Percentiles rank a stretch among this genome's conserved stretches.
These are phyloP conservation scores for Drosophila meridionalis DNA, from an alignment of 2,888 invertebrate genomes.

Conservation along the genomic window DNA sequence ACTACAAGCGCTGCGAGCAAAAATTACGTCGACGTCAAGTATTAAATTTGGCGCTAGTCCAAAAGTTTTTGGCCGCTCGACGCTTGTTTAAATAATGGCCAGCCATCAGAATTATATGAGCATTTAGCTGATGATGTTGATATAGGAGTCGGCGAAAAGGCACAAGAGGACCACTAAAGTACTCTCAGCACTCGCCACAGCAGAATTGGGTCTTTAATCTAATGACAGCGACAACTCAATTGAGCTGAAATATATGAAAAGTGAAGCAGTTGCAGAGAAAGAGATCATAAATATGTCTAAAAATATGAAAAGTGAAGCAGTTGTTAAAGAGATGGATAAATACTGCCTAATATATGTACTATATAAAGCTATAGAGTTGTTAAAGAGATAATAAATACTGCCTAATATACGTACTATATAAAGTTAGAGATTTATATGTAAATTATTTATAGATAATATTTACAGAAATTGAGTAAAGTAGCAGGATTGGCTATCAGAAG, in stretches of 20 bases:
- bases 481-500: too few relatives aligned
- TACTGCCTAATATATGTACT: not conserved
- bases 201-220: constrained; percentile 23
- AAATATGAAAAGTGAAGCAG: too few relatives aligned
- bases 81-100: constrained; percentile 77
- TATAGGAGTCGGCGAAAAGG: constrained; percentile 13
- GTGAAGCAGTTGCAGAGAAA: not conserved
- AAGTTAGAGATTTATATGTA: not conserved
- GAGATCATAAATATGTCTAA: not conserved
- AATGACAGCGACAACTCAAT: constrained; percentile 34
- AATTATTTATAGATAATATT: not conserved
- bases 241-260: constrained; percentile 36
- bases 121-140: constrained; percentile 75
- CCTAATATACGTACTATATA: not conserved
- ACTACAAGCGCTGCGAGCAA: constrained; percentile 46
- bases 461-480: not conserved
- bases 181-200: not conserved
- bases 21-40: constrained; percentile 76
- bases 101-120: constrained; percentile 74
- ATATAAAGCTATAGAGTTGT: not conserved
- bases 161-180: not conserved
- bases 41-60: constrained; percentile 68
- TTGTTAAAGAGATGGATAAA: too few relatives aligned
- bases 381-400: not conserved
- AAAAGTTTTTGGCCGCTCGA: constrained; percentile 61